Conservation (phyloP, 2,113 vertebrate species). For the Corapipo altera region DNA sequence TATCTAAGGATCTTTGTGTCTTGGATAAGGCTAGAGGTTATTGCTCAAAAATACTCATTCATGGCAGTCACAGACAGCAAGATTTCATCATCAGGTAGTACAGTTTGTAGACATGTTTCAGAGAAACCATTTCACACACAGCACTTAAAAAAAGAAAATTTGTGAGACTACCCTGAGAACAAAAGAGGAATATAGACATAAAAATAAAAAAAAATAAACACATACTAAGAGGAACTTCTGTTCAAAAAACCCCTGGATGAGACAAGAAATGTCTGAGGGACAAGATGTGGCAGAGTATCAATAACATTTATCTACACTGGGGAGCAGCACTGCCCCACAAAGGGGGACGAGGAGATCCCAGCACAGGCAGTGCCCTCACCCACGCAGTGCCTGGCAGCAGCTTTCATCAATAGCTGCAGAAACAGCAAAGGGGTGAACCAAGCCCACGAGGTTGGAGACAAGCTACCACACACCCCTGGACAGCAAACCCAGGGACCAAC, state of each 20-base stretch:
- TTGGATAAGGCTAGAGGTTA: background rate
- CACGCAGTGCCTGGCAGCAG: background rate
- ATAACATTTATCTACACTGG: background rate
- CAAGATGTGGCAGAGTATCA: background rate
- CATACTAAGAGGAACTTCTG: background rate
- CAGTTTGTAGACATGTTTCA: background rate
- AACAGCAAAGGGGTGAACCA: background rate
- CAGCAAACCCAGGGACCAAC: rapidly evolving
- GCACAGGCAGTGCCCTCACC: background rate
- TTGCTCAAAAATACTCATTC: background rate
- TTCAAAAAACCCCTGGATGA: background rate
- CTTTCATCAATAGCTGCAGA: background rate
- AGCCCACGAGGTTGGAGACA: rapidly evolving
- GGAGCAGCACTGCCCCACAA: background rate
- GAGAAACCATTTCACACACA: background rate
- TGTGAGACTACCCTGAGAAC: background rate
- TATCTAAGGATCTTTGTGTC: background rate
- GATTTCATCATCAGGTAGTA: background rate
- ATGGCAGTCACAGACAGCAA: background rate
- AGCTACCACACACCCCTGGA: rapidly evolving
- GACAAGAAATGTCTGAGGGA: background rate
- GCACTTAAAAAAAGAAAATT: background rate
- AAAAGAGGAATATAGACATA: background rate
- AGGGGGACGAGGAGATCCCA: background rate
- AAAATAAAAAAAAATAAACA: rapidly evolving